Conservation (phyloP, 92 coral and sea anemone genomes). For the Plumapathes pennacea region DNA sequence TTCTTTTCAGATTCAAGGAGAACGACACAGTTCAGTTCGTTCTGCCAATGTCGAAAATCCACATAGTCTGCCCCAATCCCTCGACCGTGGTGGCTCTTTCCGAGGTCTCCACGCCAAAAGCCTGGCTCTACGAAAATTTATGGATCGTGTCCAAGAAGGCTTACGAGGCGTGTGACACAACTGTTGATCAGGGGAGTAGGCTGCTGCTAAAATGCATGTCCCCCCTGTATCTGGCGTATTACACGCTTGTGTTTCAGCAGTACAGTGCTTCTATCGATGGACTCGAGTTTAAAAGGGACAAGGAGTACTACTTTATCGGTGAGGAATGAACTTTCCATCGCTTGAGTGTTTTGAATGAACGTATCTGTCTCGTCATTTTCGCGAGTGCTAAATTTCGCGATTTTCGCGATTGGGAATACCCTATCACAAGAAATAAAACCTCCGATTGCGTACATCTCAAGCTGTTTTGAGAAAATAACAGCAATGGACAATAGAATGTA, state of each 20-base stretch:
- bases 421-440: too few species aligned
- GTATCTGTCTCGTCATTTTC: background rate
- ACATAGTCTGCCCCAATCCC: slow-evolving; percentile 64
- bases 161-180: slow-evolving; percentile 53
- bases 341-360: background rate
- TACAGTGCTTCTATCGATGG: slow-evolving; percentile 56
- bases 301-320: slow-evolving; percentile 70
- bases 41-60: slow-evolving; percentile 42
- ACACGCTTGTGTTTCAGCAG: slow-evolving; percentile 53
- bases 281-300: slow-evolving; percentile 46
- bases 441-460: background rate
- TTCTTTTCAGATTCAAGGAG: slow-evolving; percentile 34
- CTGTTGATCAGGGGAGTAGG: slow-evolving; percentile 30
- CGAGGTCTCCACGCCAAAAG: slow-evolving; percentile 31
- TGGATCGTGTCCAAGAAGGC: slow-evolving; percentile 63
- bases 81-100: slow-evolving; percentile 28
- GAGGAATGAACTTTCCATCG: background rate
- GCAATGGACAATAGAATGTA: too few species aligned
- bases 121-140: slow-evolving; percentile 55
- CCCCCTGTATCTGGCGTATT: slow-evolving; percentile 52
- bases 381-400: too few species aligned
- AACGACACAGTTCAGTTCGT: slow-evolving; percentile 33
- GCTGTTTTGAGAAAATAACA: too few species aligned
- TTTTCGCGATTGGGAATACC: too few species aligned
- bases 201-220: slow-evolving; percentile 49